phyloP scores from a whole-genome alignment of 2,888 invertebrate species.

The Trisateles emortualis region DNA sequence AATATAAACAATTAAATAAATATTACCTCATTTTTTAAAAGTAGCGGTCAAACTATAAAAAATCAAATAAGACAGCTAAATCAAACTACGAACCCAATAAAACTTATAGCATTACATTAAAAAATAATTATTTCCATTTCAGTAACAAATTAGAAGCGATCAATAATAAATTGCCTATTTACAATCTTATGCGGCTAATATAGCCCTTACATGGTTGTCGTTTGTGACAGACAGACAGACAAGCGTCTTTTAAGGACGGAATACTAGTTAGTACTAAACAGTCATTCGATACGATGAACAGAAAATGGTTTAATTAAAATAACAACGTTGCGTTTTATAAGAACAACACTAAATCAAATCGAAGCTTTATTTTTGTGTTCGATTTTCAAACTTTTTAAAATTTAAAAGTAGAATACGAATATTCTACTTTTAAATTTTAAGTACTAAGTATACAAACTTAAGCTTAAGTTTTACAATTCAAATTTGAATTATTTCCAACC shows the following conservation, averaged over 20 bases:
- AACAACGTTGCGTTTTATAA: neutral
- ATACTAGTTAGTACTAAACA: constrained; percentile 29
- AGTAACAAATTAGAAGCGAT: constrained; percentile 54
- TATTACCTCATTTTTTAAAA: neutral
- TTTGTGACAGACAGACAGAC: constrained; percentile 73
- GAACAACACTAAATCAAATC: neutral
- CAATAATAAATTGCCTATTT: constrained; percentile 76
- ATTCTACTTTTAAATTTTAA: too few relatives aligned
- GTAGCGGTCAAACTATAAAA: too few relatives aligned
- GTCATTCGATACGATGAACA: constrained; percentile 7
- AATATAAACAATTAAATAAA: too few relatives aligned
- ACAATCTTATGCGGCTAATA: constrained; percentile 78
- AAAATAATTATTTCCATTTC: constrained; percentile 68
- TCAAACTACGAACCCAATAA: neutral
- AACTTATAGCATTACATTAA: constrained; percentile 32
- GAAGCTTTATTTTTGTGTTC: too few relatives aligned
- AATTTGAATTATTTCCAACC: too few relatives aligned
- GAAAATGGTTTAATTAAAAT: constrained; percentile 2
- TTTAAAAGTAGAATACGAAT: too few relatives aligned
- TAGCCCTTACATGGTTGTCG: constrained; percentile 66
- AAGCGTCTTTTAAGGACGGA: constrained; percentile 54
- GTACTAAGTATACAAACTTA: too few relatives aligned
- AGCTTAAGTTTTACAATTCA: too few relatives aligned
- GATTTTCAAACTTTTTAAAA: too few relatives aligned
- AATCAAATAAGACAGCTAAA: neutral